Evolutionary conservation across 2,888 invertebrate genomes (phyloP), one percentile per base, ranked within the genome.

Genomic region (Drosophila flavopinicola): DNA sequence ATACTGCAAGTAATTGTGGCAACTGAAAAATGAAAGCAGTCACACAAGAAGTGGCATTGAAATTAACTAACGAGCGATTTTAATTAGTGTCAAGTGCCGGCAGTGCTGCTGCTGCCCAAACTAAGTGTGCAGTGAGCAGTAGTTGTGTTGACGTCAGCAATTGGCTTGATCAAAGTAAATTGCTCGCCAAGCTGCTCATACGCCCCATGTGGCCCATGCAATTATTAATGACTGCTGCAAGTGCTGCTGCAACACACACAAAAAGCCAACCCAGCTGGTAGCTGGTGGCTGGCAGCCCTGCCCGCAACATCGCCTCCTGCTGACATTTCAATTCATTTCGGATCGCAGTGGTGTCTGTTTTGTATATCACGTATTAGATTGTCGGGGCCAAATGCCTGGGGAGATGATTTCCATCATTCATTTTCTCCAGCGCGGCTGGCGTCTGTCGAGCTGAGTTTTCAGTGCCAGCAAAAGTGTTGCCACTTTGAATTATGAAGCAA

Each of bases 41-140:
- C 25, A n/a, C 37, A 64, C 30, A 41, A 72, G 60, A 54, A 65
- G 42, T 72, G 75, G 70, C 74, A 83, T 87, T 88, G 87, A 87
- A 89, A 89, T 87, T 82, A 78, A 72, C 76, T 78, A 84, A 80
- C 82, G 73, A 77, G 80, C 71, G 74, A 85, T 85, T 89, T 88
- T 88, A 88, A 88, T 88, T 88, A 88, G 85, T 84, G 87, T 69
- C 75, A 79, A 59, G 60, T 60, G 57, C 45, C 47, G 67, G 47
- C 59, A 79, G 77, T 77, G 67, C 59, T 47, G 57, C 53, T 29
- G 42, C n/a, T 29, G n/a, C 7, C 20, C 20, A 37, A 68, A 74
- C 70, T 65, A 73, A 65, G 68, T 73, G 73, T 35, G 42, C 23
- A 13, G 20, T 11, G 10, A 11, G 15, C 35, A 33, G 13, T 20